Base-by-base conservation (phyloP, 1,140 invertebrate genomes). In the Sycophaga agraensis region DNA sequence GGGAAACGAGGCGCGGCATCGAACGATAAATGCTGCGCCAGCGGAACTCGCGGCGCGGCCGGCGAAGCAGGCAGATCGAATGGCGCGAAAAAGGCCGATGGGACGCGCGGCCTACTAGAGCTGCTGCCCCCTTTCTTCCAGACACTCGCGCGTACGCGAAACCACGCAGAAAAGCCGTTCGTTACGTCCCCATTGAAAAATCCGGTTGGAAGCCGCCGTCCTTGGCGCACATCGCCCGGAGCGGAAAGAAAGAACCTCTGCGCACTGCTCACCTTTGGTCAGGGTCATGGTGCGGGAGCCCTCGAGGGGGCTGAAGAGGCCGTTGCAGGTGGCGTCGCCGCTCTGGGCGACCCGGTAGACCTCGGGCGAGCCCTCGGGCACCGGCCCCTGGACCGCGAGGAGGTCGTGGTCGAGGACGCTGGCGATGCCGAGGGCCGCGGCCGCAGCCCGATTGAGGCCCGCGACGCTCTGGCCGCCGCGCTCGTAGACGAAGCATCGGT, bases 401-500 rank as follows among this genome's bases (percentile, higher is more conserved):
- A 4, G 5, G 5, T 31, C 28, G 5, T 31, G 28, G 5, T 31
- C 28, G 28, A 31, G 11, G 28, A 31, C 28, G 5, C 5, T 68
- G 4, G 53, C 39, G 2, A 16, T 12, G 28, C 28, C 28, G 28
- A 31, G 28, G 21, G 54, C 53, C 2, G 54, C 64, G 35, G 67
- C 71, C 19, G 70, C 69, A 42, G 74, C 73, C 46, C 76, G 70
- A 48, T 71, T 75, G 56, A 77, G 59, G 28, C 73, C 69, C 31
- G 51, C 58, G 35, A 76, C 71, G 28, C 66, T 73, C 62, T 78
- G 82, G 5, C 69, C 75, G 19, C 84, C 88, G 81, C 90, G 89
- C 80, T 94, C 92, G 79, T 92, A 94, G 34, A 96, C 91, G 82
- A 95, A 96, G 83, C 94, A 96, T 63, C 93, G 84, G 80, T 93